These are phyloP conservation scores for Eumeta japonica DNA, from an alignment of 1,140 invertebrate genomes.

Conservation along the genomic window DNA sequence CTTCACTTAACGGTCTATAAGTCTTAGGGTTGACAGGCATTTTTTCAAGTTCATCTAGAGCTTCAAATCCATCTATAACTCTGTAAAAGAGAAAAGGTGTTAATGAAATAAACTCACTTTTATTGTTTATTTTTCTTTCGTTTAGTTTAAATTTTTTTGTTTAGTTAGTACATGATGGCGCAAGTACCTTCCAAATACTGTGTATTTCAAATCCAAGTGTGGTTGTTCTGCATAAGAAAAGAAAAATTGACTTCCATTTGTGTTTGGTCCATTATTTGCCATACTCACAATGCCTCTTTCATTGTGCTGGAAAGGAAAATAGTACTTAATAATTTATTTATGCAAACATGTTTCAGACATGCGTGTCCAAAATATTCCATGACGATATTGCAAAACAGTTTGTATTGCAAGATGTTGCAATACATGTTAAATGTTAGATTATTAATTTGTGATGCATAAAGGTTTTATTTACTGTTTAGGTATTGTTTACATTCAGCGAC, in stretches of 20 bases:
- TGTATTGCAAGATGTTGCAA: background rate
- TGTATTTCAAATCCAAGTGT: slow-evolving; percentile 97
- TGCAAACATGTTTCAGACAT: background rate
- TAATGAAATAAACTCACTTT: slow-evolving; percentile 8
- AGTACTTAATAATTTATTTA: too few species aligned
- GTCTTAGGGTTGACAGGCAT: slow-evolving; percentile 92
- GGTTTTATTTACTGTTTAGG: too few species aligned
- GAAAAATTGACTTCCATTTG: slow-evolving; percentile 99
- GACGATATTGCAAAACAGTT: background rate
- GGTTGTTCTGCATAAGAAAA: slow-evolving; percentile 91
- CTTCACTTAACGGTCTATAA: slow-evolving; percentile 81
- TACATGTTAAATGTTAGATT: too few species aligned
- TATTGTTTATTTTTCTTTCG: too few species aligned
- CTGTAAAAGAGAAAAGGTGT: slow-evolving; percentile 61
- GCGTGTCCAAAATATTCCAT: background rate
- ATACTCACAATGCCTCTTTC: slow-evolving; percentile 89
- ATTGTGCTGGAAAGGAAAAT: slow-evolving; percentile 68
- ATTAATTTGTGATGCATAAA: too few species aligned
- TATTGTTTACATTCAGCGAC: too few species aligned
- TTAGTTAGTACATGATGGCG: background rate
- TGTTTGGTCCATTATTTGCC: slow-evolving; percentile 98
- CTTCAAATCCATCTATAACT: slow-evolving; percentile 96
- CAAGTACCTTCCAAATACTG: slow-evolving; percentile 90
- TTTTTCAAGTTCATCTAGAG: slow-evolving; percentile 94
- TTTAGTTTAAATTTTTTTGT: background rate